phyloP scores from a whole-genome alignment of 1,140 invertebrate genomes.

The Apis laboriosa region DNA sequence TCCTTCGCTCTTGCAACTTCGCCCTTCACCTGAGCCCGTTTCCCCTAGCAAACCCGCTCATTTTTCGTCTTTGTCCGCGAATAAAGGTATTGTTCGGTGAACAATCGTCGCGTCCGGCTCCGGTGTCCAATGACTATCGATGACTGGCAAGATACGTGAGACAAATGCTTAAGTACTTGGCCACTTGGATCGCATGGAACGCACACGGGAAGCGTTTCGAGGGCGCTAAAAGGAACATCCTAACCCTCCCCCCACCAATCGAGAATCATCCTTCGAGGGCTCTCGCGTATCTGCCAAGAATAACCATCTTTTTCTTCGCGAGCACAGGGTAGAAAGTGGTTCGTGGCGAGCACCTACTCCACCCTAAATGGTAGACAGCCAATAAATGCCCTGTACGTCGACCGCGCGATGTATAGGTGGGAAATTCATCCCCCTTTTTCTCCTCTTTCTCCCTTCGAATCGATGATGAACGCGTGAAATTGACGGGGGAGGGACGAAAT shows the following conservation, averaged over 20 bases:
- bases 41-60: conserved; percentile 35
- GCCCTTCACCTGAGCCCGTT: conserved; percentile 5
- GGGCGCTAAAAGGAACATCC: conserved; percentile 38
- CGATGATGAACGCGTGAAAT: background rate
- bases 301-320: conserved; percentile 53
- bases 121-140: conserved; percentile 61
- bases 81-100: conserved; percentile 60
- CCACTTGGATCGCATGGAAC: conserved; percentile 33
- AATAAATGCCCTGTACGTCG: conserved; percentile 32
- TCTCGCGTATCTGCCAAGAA: conserved; percentile 55
- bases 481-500: background rate
- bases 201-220: conserved; percentile 23
- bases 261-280: conserved; percentile 56
- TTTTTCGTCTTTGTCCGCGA: conserved; percentile 60
- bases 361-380: background rate
- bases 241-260: background rate
- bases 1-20: conserved; percentile 13
- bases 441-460: too few species aligned
- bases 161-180: conserved; percentile 58
- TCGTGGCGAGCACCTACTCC: conserved; percentile 10
- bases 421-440: background rate
- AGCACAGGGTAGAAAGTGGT: conserved; percentile 38
- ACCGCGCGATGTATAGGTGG: background rate
- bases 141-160: conserved; percentile 65
- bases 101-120: conserved; percentile 63